A percentile compares a stretch with the other conserved stretches of the same genome.
These are phyloP conservation scores for Gulo gulo DNA, from an alignment of 2,113 vertebrate species.

Conservation along the genomic window DNA sequence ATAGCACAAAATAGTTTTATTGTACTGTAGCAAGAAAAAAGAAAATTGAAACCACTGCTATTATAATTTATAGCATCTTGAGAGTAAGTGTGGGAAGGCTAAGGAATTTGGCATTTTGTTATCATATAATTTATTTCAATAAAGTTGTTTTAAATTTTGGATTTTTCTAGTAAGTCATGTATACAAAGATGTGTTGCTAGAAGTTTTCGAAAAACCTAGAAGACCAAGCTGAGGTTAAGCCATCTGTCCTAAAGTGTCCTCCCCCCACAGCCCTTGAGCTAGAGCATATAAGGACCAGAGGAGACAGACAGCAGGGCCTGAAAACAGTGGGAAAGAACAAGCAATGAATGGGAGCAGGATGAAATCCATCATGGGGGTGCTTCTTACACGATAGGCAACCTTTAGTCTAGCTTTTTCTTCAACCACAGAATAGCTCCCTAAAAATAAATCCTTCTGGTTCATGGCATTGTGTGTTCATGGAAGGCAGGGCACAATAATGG, in stretches of 20 bases:
- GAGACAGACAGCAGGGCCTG: not conserved
- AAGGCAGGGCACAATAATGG: not conserved
- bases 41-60: not conserved
- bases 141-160: not conserved
- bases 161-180: not conserved
- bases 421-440: not conserved
- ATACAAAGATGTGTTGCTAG: not conserved
- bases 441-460: not conserved
- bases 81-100: not conserved
- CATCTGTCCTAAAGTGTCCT: not conserved
- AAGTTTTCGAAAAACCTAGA: conserved; percentile 5
- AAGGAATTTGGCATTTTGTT: conserved; percentile 25
- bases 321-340: not conserved
- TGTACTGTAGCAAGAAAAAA: not conserved
- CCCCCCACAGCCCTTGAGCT: not conserved
- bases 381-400: not conserved
- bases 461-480: not conserved
- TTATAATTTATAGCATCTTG: conserved; percentile 14
- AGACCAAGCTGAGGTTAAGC: not conserved
- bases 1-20: conserved; percentile 37
- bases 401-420: not conserved
- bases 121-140: conserved; percentile 10
- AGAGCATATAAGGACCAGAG: not conserved
- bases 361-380: not conserved
- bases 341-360: not conserved